Base-by-base conservation (phyloP, 2,113 vertebrate species). In the Ursus arctos region DNA sequence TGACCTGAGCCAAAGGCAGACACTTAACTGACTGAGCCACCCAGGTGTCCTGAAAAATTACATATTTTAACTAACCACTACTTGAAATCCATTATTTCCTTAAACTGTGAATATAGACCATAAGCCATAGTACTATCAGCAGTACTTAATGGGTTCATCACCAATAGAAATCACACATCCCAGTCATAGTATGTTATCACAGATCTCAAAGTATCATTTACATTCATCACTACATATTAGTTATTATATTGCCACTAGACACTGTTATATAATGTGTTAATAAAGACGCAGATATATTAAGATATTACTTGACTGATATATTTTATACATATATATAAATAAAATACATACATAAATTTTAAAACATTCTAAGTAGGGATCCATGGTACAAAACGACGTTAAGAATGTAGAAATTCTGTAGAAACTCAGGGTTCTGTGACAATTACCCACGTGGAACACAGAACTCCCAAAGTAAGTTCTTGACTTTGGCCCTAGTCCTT, bases 71-170 rank as follows among this genome's bases (percentile, higher is more conserved):
- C 47, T 49, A 65, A 51, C 6, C 12, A 51, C 16, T 72, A 59
- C 65, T 43, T 47, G 61, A 95, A 97, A 94, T 16, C 33, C 43
- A 88, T 33, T 36, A 96, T 49, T 77, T 90, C 85, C 40, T 86
- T 85, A 28, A 11, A 61, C 24, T 93, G 43, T 85, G 59, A 92
- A 80, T 43, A 71, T 11, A 85, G 55, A 24, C 49, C 69, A 87
- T 87, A 92, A 89, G 89, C 14, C 36, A 88, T 7, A 55, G 36
- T 26, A 51, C n/a, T 36, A 63, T 65, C 26, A 89, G 40, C 33
- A 96, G 61, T 90, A 74, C 57, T 19, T 49, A 72, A 72, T 53
- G 22, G 22, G 59, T 87, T 87, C 4, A 1, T 92, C 53, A 91
- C 16, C 13, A 69, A 67, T 0, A 79, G 92, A 89, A 88, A 97